These are phyloP conservation scores for Tenthredo notha DNA, from an alignment of 2,888 invertebrate genomes.

Conservation along the genomic window DNA sequence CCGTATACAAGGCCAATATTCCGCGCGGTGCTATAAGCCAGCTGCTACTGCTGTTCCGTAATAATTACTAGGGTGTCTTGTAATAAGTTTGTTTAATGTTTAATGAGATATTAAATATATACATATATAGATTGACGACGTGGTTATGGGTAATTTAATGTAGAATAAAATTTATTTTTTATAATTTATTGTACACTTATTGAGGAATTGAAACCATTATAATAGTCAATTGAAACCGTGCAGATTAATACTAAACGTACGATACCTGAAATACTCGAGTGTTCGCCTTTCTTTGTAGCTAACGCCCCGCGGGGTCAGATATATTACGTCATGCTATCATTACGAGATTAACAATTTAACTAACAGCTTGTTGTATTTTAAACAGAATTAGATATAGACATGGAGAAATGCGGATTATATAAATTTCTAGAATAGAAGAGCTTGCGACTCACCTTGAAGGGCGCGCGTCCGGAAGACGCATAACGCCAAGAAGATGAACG, in stretches of 20 bases:
- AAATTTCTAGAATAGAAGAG: too few relatives aligned
- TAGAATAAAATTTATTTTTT: neutral
- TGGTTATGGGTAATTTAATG: neutral
- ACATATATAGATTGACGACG: neutral
- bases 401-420: neutral
- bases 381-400: neutral
- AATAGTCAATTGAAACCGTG: neutral
- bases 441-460: slow-evolving; percentile 42
- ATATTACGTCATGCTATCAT: slow-evolving; percentile 16
- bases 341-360: neutral
- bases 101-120: neutral
- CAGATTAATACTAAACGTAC: neutral
- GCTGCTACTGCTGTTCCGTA: neutral
- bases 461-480: neutral
- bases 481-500: slow-evolving; percentile 41
- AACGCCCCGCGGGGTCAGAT: slow-evolving; percentile 33
- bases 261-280: neutral
- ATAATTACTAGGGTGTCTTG: neutral
- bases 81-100: neutral
- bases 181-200: neutral
- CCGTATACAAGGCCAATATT: slow-evolving; percentile 15
- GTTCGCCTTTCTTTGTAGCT: slow-evolving; percentile 22
- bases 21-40: neutral
- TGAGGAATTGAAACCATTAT: neutral
- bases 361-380: neutral